Conservation (phyloP, 2,113 vertebrate genomes). For the Hassar affinis region DNA sequence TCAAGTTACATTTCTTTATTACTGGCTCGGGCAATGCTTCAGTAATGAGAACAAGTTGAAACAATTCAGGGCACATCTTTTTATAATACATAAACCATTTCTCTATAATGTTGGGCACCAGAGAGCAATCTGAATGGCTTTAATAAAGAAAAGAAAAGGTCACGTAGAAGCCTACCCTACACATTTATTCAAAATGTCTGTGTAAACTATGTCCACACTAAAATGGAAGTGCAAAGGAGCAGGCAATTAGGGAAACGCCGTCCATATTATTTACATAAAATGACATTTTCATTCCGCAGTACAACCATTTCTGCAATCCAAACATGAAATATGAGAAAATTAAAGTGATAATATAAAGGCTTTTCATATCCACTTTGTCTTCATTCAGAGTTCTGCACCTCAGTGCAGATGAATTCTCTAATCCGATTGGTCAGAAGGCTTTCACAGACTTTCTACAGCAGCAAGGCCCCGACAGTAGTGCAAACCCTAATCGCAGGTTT, state of each 20-base stretch:
- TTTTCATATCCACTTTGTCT: background rate
- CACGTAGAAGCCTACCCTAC: background rate
- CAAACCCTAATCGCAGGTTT: background rate
- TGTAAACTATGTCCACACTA: background rate
- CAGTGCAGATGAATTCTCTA: background rate
- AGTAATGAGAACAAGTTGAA: background rate
- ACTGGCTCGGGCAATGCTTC: background rate
- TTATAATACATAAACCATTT: conserved; percentile 9
- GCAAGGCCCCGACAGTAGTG: background rate
- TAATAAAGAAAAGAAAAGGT: background rate
- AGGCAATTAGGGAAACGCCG: background rate
- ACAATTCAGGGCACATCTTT: background rate
- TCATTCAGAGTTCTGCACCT: background rate
- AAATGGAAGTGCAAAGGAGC: background rate
- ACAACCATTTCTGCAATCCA: background rate
- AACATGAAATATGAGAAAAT: background rate
- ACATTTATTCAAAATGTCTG: conserved; percentile 7
- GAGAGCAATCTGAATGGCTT: background rate
- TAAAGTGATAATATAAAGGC: background rate
- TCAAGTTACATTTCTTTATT: background rate
- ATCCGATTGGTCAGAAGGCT: background rate
- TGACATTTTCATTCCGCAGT: background rate
- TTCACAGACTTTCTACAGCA: background rate
- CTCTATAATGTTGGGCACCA: background rate
- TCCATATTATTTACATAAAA: background rate